phyloP scores from a whole-genome alignment of 64 coral and sea anemone genomes.

The Montipora sp. region DNA sequence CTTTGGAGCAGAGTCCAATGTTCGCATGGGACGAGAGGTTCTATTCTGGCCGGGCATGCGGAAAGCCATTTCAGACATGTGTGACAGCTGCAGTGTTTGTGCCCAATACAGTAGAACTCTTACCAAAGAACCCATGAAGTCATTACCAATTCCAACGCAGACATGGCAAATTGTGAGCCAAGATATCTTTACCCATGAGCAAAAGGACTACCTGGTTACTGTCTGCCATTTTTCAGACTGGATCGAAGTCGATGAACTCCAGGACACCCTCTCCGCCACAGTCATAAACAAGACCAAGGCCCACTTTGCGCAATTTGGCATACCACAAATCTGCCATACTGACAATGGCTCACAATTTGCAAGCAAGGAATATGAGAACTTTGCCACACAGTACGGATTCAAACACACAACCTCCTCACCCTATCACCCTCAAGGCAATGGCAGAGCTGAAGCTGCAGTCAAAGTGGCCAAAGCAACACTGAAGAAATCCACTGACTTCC shows the following conservation, averaged over 20 bases:
- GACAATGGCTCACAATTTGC: slow-evolving; percentile 70
- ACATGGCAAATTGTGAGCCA: slow-evolving; percentile 75
- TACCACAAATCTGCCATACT: slow-evolving; percentile 39
- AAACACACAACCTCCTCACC: too few relatives aligned
- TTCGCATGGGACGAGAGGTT: slow-evolving; percentile 39
- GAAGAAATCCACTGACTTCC: slow-evolving; percentile 14
- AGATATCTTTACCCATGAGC: slow-evolving; percentile 8
- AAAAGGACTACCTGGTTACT: slow-evolving; percentile 42
- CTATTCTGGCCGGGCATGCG: slow-evolving; percentile 66
- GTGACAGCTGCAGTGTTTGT: slow-evolving; percentile 37
- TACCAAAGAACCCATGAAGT: slow-evolving; percentile 65
- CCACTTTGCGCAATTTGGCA: too few relatives aligned
- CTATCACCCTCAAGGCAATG: slow-evolving; percentile 32
- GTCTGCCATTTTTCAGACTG: slow-evolving; percentile 68
- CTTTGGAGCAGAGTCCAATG: slow-evolving; percentile 53
- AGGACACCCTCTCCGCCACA: slow-evolving; percentile 15
- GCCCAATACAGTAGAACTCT: slow-evolving; percentile 22
- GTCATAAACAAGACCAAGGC: too few relatives aligned
- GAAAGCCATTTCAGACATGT: slow-evolving; percentile 44
- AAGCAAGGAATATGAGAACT: neutral
- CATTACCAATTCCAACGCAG: slow-evolving; percentile 22
- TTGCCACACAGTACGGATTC: too few relatives aligned
- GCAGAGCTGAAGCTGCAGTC: slow-evolving; percentile 16
- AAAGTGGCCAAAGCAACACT: slow-evolving; percentile 33
- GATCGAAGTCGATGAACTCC: slow-evolving; percentile 55